Conservation (phyloP, 2,888 invertebrate genomes). For the Drosophila paramelanica region DNA sequence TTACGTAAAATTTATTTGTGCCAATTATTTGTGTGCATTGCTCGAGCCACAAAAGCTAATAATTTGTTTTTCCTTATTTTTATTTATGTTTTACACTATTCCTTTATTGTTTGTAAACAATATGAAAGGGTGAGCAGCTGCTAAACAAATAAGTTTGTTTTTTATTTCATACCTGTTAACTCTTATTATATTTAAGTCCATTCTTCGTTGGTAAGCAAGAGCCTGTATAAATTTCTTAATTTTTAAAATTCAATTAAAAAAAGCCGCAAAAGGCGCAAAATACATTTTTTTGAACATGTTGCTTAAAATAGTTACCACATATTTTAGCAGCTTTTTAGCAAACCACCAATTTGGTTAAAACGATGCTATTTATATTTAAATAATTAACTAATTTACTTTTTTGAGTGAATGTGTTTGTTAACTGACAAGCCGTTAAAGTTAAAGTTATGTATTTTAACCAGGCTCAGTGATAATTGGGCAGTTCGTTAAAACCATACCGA, state of each 20-base stretch:
- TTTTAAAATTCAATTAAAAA: not conserved
- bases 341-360: constrained; percentile 16
- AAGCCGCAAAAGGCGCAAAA: constrained; percentile 5
- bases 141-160: not conserved
- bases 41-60: constrained; percentile 22
- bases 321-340: constrained; percentile 8
- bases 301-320: not conserved
- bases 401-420: not conserved
- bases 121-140: constrained; percentile 17
- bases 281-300: constrained; percentile 1
- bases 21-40: constrained; percentile 32
- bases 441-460: constrained; percentile 15
- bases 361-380: constrained; percentile 16
- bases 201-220: not conserved
- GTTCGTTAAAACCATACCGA: constrained; percentile 3
- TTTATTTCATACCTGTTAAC: not conserved
- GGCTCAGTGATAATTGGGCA: constrained; percentile 13
- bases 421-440: constrained; percentile 5
- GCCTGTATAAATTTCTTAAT: not conserved
- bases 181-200: not conserved
- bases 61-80: constrained; percentile 5
- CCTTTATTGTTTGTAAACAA: constrained; percentile 22
- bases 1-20: constrained; percentile 46
- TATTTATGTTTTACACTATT: not conserved
- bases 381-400: constrained; percentile 17